Evolutionary conservation across 2,797 vertebrate genomes (phyloP), one percentile per base, ranked within the genome.

Genomic region (Brotula barbata): DNA sequence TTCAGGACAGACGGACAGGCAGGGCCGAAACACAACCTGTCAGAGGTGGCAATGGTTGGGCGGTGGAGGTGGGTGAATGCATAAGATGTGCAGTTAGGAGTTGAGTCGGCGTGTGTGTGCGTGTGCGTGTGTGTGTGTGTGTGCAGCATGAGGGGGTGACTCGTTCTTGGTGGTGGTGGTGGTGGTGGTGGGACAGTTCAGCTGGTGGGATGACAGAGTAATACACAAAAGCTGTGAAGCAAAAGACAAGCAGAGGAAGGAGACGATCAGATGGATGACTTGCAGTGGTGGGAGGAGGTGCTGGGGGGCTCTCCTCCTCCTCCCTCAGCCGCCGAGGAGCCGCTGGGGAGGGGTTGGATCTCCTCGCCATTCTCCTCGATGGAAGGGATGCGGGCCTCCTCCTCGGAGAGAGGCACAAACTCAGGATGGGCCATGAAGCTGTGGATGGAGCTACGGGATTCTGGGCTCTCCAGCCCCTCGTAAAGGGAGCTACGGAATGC

Each of bases 391-490:
- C 68, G 85, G 60, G 92, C 89, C 87, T 92, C 90, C 16, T 97
- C 94, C 83, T 95, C 94, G 6, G 94, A 94, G 81, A 92, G 80
- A 68, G 91, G 90, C 33, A 87, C 80, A 73, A 95, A 98, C 89
- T 95, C 95, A 4, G 96, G 95, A 81, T 96, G 94, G 88, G 91
- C 92, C 94, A 95, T 97, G 94, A 99, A 99, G 92, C 81, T 94
- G 91, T 97, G 95, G 91, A 96, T 97, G 93, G 94, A 95, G 92
- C 86, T 93, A 87, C 92, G 93, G 88, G 90, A 94, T 89, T 90
- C 91, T 63, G 93, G 90, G 89, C 94, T 96, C 89, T 95, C 89
- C 81, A 95, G 89, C 88, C 90, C 92, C 86, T 90, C 91, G 7
- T 94, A 95, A 53, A 94, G 82, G 86, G 94, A 94, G 90, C 93